Conservation (phyloP, 2,888 invertebrate species). For the Melanargia galathea region DNA sequence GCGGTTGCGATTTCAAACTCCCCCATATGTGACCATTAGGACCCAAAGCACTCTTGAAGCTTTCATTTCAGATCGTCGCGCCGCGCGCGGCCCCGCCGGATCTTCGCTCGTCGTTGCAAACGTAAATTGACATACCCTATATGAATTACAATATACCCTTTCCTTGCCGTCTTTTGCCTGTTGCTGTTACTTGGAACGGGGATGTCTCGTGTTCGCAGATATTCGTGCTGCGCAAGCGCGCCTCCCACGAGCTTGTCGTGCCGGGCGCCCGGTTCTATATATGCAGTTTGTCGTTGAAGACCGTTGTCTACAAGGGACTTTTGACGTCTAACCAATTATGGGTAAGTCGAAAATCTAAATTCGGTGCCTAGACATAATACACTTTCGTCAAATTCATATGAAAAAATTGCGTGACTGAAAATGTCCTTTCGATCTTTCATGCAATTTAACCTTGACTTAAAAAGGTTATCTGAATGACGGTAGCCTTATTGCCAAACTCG, state of each 20-base stretch:
- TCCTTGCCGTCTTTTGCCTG: conserved; percentile 33
- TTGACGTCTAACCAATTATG: conserved; percentile 97
- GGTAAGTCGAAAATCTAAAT: too few species aligned
- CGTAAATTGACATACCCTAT: conserved; percentile 61
- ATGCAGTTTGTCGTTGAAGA: conserved; percentile 94
- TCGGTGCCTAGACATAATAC: too few species aligned
- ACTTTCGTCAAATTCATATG: too few species aligned
- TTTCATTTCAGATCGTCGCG: conserved; percentile 71
- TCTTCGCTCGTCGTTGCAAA: conserved; percentile 62
- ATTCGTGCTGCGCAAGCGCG: conserved; percentile 95
- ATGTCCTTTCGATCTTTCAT: background rate
- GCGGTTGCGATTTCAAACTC: conserved; percentile 67
- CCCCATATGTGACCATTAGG: conserved; percentile 43
- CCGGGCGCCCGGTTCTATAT: conserved; percentile 96
- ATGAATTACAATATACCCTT: conserved; percentile 39
- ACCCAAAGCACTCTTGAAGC: conserved; percentile 66
- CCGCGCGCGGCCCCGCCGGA: conserved; percentile 56
- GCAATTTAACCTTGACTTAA: too few species aligned
- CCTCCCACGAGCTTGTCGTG: conserved; percentile 93
- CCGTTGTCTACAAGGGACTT: conserved; percentile 98
- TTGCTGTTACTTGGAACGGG: conserved; percentile 37
- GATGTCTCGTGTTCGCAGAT: conserved; percentile 82
- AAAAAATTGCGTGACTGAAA: background rate
- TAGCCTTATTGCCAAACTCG: too few species aligned
- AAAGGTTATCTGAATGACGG: too few species aligned